Base-by-base conservation (phyloP, 1,140 invertebrate genomes). In the Sesamia nonagrioides region DNA sequence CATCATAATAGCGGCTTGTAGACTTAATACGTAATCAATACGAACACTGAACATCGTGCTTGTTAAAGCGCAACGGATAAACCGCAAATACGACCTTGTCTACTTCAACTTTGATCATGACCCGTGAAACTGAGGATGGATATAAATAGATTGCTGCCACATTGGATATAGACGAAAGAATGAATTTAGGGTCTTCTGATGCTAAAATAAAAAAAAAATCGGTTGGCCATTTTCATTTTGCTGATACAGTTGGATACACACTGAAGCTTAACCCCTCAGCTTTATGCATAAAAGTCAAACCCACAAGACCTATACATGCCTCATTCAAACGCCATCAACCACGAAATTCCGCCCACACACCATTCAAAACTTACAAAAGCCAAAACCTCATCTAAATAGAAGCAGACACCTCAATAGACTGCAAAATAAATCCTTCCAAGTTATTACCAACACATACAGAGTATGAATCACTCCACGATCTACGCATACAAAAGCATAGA, bases 21-120 rank as follows among this genome's bases (percentile, higher is more conserved):
- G 66, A 69, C 66, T 69, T 58, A 60, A 74, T 74, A 58, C 40
- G 72, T 74, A 74, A 74, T 74, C 72, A 56, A 74, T 74, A 74
- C 54, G 42, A 69, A 50, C 66, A 48, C 66, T 69, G 66, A 69
- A 69, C 66, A 48, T 45, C 66, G 11, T 42, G 66, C 42, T 69
- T 33, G 66, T 69, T 69, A 69, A 27, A 50, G 66, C 42, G 66
- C 66, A 69, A 69, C 33, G 66, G 27, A 69, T 50, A 48, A 48
- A 69, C 42, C 66, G 8, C 42, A 7, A 45, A 50, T 45, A 48
- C 66, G 18, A 69, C 42, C 45, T 69, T 69, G 66, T 69, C 40
- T 69, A 33, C 11, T 18, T 17, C 66, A 69, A 18, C 66, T 69
- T 69, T 69, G 66, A 69, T 69, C 66, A 48, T 15, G 42, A 1